Conservation (phyloP, 2,113 vertebrate genomes). For the Glaucomys volans region DNA sequence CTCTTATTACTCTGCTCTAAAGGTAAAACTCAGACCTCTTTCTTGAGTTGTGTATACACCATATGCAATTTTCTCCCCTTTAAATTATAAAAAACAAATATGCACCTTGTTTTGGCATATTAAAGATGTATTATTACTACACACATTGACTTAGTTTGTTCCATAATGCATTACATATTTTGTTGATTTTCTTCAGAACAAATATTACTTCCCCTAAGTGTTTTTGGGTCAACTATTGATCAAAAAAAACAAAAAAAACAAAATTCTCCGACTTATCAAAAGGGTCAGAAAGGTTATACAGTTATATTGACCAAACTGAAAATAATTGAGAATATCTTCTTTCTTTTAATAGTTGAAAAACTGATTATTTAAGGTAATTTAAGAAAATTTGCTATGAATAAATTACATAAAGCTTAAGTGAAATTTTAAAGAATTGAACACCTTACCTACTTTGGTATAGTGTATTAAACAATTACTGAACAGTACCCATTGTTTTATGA, state of each 20-base stretch:
- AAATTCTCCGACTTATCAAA: not conserved
- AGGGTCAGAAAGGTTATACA: not conserved
- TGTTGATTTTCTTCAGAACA: conserved; percentile 5
- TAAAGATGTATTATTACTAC: not conserved
- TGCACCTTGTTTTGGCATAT: not conserved
- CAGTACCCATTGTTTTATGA: not conserved
- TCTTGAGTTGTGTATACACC: not conserved
- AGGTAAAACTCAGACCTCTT: not conserved
- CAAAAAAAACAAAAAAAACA: not conserved
- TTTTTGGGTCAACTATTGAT: not conserved
- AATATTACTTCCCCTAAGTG: not conserved
- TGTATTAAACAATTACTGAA: not conserved
- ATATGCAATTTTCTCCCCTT: not conserved
- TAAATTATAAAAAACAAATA: not conserved
- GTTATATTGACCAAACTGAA: too few relatives aligned
- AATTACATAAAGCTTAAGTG: conserved; percentile 2
- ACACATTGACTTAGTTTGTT: not conserved
- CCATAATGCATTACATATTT: not conserved
- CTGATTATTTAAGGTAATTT: not conserved
- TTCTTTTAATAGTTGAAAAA: conserved; percentile 38
- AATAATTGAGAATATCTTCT: too few relatives aligned
- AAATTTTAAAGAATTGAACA: not conserved
- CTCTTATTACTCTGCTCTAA: not conserved
- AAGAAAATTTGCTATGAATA: not conserved
- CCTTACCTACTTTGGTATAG: not conserved